These are phyloP conservation scores for Amblyjoppa proteus DNA, from an alignment of 2,888 invertebrate species.

Conservation along the genomic window DNA sequence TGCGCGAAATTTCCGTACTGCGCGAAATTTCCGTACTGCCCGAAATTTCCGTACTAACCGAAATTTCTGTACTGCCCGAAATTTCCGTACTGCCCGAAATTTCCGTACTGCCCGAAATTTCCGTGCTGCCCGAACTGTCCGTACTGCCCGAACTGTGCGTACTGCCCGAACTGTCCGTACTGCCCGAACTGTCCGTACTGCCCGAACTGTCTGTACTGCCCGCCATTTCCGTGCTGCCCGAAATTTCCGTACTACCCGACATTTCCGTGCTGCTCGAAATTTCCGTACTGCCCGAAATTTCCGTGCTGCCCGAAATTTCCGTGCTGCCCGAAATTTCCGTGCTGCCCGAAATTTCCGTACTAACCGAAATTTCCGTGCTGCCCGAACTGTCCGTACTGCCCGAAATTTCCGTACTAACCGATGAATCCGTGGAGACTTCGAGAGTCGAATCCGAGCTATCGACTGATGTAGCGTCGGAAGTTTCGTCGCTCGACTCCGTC, in stretches of 20 bases:
- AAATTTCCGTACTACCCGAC: constrained; percentile 53
- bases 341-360: constrained; percentile 64
- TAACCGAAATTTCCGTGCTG: constrained; percentile 65
- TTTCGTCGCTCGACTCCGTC: constrained; percentile 72
- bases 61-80: too few species aligned
- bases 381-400: constrained; percentile 61
- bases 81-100: constrained; percentile 22
- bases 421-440: constrained; percentile 45
- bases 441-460: constrained; percentile 50
- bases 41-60: too few species aligned
- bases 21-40: too few species aligned
- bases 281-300: constrained; percentile 4
- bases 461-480: constrained; percentile 72
- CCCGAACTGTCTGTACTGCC: constrained; percentile 54
- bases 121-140: constrained; percentile 52
- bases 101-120: constrained; percentile 2
- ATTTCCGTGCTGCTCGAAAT: constrained; percentile 17
- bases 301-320: constrained; percentile 8
- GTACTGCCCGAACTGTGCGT: constrained; percentile 62
- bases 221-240: constrained; percentile 66
- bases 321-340: constrained; percentile 58
- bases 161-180: constrained; percentile 62
- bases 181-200: constrained; percentile 64
- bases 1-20: too few species aligned
- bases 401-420: constrained; percentile 7